Evolutionary conservation across 2,888 invertebrate species (phyloP).

Genomic region (Sphinx pinastri): DNA sequence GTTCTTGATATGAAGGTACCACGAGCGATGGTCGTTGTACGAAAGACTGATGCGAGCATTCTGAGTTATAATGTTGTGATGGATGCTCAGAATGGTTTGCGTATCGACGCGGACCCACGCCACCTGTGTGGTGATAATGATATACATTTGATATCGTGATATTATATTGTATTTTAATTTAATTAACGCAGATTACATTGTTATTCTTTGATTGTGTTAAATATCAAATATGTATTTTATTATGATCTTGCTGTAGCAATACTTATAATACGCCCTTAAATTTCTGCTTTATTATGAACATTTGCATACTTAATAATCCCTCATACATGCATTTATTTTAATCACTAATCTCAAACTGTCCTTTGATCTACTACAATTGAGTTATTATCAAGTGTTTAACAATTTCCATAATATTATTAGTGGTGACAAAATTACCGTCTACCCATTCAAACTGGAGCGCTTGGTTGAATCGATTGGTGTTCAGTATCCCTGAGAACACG

Average conservation of each 20-base stretch:
- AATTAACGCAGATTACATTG: no score
- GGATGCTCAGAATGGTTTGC: constrained; percentile 95
- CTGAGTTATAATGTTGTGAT: constrained; percentile 95
- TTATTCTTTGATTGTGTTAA: no score
- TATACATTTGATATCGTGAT: no score
- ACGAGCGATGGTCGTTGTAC: constrained; percentile 95
- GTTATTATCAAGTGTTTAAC: background rate
- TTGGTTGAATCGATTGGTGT: constrained; percentile 4
- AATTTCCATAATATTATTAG: background rate
- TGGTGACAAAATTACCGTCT: background rate
- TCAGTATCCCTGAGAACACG: constrained; percentile 11
- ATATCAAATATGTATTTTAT: no score
- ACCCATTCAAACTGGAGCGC: background rate
- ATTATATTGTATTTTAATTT: no score
- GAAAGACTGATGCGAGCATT: constrained; percentile 94
- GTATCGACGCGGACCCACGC: constrained; percentile 97
- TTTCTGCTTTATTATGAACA: no score
- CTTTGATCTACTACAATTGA: no score
- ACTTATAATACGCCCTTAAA: no score
- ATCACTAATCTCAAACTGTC: no score
- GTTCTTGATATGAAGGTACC: constrained; percentile 95
- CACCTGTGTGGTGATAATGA: constrained; percentile 83
- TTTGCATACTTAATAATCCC: no score
- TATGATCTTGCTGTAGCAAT: no score
- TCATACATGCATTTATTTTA: no score